These are phyloP conservation scores for Rhabditophanes sp. DNA, from an alignment of 2,888 invertebrate genomes.

Conservation along the genomic window DNA sequence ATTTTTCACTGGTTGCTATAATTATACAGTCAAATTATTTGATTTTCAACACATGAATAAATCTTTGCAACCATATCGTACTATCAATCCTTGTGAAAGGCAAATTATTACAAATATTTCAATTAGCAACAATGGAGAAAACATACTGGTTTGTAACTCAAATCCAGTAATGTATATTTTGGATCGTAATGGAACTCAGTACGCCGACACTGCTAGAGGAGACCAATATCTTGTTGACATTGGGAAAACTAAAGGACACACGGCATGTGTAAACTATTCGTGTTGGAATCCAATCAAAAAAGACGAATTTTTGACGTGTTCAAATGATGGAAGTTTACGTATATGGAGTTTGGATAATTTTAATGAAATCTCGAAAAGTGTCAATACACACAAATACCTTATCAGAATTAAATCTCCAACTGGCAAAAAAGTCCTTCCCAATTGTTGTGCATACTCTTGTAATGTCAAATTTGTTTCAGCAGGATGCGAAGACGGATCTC, in stretches of 20 bases:
- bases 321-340: constrained; percentile 74
- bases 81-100: constrained; percentile 31
- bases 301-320: constrained; percentile 83
- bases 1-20: constrained; percentile 73
- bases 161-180: constrained; percentile 57
- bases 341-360: constrained; percentile 68
- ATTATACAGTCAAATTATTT: constrained; percentile 85
- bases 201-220: constrained; percentile 37
- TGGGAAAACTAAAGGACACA: constrained; percentile 80
- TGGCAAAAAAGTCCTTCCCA: constrained; percentile 35
- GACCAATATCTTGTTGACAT: constrained; percentile 89
- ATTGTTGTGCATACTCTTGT: constrained; percentile 28
- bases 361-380: constrained; percentile 47
- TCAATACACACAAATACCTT: constrained; percentile 34
- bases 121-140: constrained; percentile 83
- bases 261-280: constrained; percentile 70
- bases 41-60: constrained; percentile 96
- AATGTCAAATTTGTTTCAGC: constrained; percentile 61
- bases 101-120: constrained; percentile 55
- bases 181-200: constrained; percentile 47
- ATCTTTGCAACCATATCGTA: constrained; percentile 51
- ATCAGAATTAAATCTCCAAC: constrained; percentile 34
- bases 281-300: constrained; percentile 80
- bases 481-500: constrained; percentile 80
- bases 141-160: constrained; percentile 76